Evolutionary conservation across 1,140 invertebrate species (phyloP).

Genomic region (Rhagoletis pomonella): DNA sequence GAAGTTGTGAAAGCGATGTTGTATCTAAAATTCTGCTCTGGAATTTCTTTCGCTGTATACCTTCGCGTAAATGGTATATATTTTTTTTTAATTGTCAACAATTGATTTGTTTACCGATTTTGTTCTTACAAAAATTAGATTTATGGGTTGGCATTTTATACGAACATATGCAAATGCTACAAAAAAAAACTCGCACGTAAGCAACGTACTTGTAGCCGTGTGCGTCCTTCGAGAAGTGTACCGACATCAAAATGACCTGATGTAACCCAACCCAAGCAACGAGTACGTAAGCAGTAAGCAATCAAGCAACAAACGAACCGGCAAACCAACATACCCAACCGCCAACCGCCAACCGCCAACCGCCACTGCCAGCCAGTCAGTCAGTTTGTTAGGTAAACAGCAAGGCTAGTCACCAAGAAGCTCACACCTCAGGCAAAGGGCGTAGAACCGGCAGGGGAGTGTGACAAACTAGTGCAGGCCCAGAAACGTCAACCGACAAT

Average conservation of each 20-base stretch:
- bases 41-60: neutral
- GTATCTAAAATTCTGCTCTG: no score
- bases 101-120: neutral
- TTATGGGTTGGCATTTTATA: neutral
- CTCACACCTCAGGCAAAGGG: neutral
- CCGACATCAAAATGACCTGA: constrained; percentile 42
- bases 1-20: no score
- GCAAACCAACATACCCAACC: constrained; percentile 11
- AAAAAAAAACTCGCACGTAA: constrained; percentile 1
- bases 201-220: neutral
- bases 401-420: constrained; percentile 2
- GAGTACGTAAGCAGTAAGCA: neutral
- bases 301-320: constrained; percentile 27
- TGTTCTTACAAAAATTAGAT: neutral
- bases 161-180: neutral
- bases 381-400: neutral
- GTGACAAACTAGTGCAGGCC: neutral
- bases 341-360: no score
- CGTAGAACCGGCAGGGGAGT: neutral
- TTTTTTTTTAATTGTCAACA: neutral
- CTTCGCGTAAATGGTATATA: neutral
- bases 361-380: constrained; percentile 18
- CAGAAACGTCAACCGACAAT: constrained; percentile 9
- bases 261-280: constrained; percentile 36
- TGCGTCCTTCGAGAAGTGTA: constrained; percentile 50